Conservation (phyloP, 37 sponge, comb jelly and placozoan species). For the Dysidea cf. avara region DNA sequence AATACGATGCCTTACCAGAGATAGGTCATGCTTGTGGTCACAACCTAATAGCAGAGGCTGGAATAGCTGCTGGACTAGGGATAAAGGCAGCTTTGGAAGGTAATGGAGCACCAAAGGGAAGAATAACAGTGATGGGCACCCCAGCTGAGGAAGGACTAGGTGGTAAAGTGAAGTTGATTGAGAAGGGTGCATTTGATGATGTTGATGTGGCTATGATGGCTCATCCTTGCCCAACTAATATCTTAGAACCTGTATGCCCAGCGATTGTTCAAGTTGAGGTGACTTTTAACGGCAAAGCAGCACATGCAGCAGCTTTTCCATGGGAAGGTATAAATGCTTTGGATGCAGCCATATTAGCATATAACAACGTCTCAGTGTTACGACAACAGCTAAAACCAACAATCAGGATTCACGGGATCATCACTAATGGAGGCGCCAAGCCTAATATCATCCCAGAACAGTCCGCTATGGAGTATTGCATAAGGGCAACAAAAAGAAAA, state of each 20-base stretch:
- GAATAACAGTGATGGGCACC: constrained; percentile 75
- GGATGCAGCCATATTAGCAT: constrained; percentile 87
- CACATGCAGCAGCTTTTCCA: too few species aligned
- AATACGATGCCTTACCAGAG: too few species aligned
- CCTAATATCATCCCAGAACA: constrained; percentile 74
- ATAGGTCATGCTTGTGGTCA: too few species aligned
- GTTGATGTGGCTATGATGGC: constrained; percentile 91
- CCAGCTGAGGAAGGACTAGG: constrained; percentile 89
- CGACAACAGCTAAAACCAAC: too few species aligned
- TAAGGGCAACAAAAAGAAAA: constrained; percentile 37
- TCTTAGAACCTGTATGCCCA: constrained; percentile 20
- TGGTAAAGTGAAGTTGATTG: constrained; percentile 89
- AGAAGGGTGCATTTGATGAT: constrained; percentile 64
- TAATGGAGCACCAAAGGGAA: constrained; percentile 29
- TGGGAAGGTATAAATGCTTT: constrained; percentile 85
- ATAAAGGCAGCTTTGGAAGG: constrained; percentile 73
- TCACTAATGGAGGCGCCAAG: constrained; percentile 67
- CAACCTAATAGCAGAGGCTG: too few species aligned
- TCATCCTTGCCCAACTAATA: constrained; percentile 61
- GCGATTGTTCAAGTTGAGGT: constrained; percentile 6
- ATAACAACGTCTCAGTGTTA: constrained; percentile 65
- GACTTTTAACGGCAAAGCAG: constrained; percentile 63
- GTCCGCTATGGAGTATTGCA: constrained; percentile 41
- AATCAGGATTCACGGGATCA: constrained; percentile 79
- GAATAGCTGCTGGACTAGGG: constrained; percentile 86